A percentile compares a stretch with the other conserved stretches of the same genome.
Evolutionary conservation across 2,888 invertebrate genomes (phyloP).

Genomic region (Polydrusus cervinus): DNA sequence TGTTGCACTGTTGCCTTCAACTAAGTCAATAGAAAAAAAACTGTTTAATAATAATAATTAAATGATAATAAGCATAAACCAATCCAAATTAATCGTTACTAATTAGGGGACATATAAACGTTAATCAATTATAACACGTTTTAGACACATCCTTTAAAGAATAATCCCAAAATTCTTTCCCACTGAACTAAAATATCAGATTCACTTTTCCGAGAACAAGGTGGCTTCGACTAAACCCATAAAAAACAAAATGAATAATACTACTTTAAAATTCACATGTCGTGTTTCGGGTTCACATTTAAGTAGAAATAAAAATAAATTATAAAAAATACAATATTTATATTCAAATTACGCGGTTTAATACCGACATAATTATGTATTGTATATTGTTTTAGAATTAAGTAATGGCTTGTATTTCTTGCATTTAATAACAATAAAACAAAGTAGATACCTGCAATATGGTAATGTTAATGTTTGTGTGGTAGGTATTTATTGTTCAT

Average conservation of each 20-base stretch:
- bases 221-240: slow-evolving; percentile 35
- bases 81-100: background rate
- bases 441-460: slow-evolving; percentile 9
- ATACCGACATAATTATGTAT: slow-evolving; percentile 50
- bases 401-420: slow-evolving; percentile 48
- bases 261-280: slow-evolving; percentile 45
- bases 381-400: slow-evolving; percentile 48
- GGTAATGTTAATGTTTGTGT: slow-evolving; percentile 18
- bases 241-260: slow-evolving; percentile 40
- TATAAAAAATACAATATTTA: slow-evolving; percentile 49
- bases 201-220: slow-evolving; percentile 37
- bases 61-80: background rate
- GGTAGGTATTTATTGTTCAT: slow-evolving; percentile 25
- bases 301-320: slow-evolving; percentile 47
- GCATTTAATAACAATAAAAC: slow-evolving; percentile 46
- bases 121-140: slow-evolving; percentile 16
- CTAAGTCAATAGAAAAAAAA: too few species aligned
- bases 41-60: too few species aligned
- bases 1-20: too few species aligned
- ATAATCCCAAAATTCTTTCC: slow-evolving; percentile 29
- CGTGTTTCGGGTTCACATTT: slow-evolving; percentile 45
- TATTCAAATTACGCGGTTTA: slow-evolving; percentile 46
- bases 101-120: background rate
- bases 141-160: slow-evolving; percentile 9
- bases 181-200: slow-evolving; percentile 32